Evolutionary conservation across 2,797 vertebrate species (phyloP).

Genomic region (Halcyon smyrnensis): DNA sequence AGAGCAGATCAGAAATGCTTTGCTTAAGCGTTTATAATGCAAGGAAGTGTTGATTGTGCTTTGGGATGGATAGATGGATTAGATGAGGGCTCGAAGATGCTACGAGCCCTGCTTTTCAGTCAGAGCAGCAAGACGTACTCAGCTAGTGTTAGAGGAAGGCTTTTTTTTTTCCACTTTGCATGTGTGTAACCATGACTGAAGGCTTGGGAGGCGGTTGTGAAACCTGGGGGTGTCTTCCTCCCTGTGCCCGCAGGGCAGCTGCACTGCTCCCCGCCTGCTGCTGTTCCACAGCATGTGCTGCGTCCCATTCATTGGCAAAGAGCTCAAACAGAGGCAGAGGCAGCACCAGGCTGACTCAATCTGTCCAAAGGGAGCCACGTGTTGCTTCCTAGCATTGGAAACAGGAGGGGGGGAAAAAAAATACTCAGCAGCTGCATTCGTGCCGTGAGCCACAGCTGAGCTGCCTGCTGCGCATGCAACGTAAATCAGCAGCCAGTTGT

Average conservation of each 20-base stretch:
- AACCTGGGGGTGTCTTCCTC: neutral
- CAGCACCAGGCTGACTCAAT: neutral
- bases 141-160: neutral
- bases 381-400: neutral
- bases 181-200: fast-evolving
- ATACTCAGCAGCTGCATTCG: neutral
- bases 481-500: neutral
- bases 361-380: neutral
- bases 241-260: neutral
- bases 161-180: neutral
- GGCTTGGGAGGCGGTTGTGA: neutral
- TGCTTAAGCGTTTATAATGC: neutral
- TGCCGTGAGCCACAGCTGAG: neutral
- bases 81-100: neutral
- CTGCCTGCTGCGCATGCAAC: neutral
- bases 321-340: fast-evolving
- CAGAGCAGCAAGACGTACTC: neutral
- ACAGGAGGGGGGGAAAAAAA: neutral
- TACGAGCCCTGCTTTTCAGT: neutral
- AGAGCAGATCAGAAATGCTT: neutral
- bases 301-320: neutral
- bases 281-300: neutral
- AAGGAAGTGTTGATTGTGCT: neutral
- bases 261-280: fast-evolving
- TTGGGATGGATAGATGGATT: neutral